phyloP scores from a whole-genome alignment of 2,797 vertebrate species.

The Halcyon smyrnensis region DNA sequence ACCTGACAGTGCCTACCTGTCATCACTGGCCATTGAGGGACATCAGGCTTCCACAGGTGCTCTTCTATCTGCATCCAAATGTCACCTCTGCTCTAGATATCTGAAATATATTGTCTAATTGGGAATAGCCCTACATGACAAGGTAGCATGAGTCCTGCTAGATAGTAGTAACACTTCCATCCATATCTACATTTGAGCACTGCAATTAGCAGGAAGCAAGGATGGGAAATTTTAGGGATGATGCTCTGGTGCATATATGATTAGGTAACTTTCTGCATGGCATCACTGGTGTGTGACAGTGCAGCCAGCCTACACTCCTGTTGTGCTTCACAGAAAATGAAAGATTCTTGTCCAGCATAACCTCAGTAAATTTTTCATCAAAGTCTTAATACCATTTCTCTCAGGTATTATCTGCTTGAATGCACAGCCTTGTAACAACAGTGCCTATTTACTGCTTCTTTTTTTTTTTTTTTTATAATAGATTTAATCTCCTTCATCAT shows the following conservation, averaged over 20 bases:
- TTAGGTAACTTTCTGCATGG: not conserved
- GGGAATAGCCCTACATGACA: not conserved
- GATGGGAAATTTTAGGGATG: not conserved
- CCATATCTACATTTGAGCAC: not conserved
- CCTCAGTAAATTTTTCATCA: conserved; percentile 9
- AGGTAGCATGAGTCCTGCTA: not conserved
- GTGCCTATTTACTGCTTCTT: not conserved
- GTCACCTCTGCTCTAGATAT: fast-evolving
- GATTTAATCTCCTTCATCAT: not conserved
- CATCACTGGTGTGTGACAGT: fast-evolving
- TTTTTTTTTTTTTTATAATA: not conserved
- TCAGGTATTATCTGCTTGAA: not conserved
- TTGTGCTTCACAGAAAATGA: not conserved
- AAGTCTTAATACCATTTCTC: not conserved
- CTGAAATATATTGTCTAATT: not conserved
- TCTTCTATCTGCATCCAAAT: not conserved
- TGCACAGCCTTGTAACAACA: not conserved
- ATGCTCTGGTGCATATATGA: fast-evolving
- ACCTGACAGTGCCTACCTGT: not conserved
- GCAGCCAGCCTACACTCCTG: not conserved
- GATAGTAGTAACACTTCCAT: not conserved
- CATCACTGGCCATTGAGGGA: fast-evolving
- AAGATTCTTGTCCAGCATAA: not conserved
- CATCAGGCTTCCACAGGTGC: not conserved
- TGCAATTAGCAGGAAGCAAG: not conserved